Evolutionary conservation across 2,888 invertebrate genomes (phyloP).

Genomic region (Coecobrya sp.): DNA sequence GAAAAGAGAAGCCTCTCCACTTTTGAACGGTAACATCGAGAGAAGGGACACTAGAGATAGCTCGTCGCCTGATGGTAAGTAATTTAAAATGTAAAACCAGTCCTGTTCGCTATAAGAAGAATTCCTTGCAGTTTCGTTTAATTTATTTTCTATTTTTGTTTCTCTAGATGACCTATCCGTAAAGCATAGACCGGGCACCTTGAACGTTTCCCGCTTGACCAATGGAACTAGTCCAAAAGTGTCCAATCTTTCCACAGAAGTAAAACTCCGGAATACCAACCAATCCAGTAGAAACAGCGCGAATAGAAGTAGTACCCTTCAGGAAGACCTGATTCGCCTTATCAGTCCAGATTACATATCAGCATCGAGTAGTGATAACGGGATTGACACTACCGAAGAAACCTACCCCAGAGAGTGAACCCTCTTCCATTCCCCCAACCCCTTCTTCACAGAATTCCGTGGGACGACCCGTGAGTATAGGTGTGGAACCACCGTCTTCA

Average conservation of each 20-base stretch:
- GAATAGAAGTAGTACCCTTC: constrained; percentile 90
- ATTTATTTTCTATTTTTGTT: neutral
- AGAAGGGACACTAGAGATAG: constrained; percentile 66
- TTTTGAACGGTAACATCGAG: constrained; percentile 52
- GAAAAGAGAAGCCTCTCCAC: constrained; percentile 56
- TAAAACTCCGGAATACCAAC: constrained; percentile 89
- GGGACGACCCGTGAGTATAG: constrained; percentile 75
- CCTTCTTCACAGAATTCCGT: neutral
- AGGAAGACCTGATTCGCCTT: constrained; percentile 95
- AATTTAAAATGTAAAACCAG: no score
- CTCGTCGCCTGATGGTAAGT: constrained; percentile 72
- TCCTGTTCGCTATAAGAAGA: no score
- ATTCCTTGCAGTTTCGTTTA: no score
- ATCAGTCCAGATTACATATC: constrained; percentile 93
- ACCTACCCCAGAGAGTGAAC: constrained; percentile 57
- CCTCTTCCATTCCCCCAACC: neutral
- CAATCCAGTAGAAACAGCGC: constrained; percentile 87
- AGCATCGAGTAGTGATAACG: constrained; percentile 66
- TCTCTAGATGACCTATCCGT: constrained; percentile 65
- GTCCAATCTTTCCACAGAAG: constrained; percentile 88
- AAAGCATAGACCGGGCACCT: constrained; percentile 73
- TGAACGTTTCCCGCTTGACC: constrained; percentile 70
- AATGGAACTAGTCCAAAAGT: constrained; percentile 81
- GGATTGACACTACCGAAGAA: constrained; percentile 49
- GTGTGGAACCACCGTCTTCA: constrained; percentile 77